A percentile compares a stretch with the other conserved stretches of the same genome.
phyloP scores from a whole-genome alignment of 2,888 invertebrate species.

The Scaptomyza caliginosa region DNA sequence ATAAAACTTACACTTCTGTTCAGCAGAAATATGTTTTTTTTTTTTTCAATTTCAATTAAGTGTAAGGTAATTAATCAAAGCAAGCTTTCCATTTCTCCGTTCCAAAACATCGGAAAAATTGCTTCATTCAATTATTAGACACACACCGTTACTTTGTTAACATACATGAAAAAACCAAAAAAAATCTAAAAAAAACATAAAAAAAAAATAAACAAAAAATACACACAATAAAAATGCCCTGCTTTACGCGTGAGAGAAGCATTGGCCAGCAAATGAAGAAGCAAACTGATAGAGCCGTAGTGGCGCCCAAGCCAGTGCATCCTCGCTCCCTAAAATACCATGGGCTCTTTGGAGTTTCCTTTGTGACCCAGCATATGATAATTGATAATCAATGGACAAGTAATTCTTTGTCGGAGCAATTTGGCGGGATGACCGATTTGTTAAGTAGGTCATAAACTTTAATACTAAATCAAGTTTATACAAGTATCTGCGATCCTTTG shows the following conservation, averaged over 20 bases:
- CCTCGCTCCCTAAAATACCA: constrained; percentile 75
- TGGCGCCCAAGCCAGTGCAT: constrained; percentile 75
- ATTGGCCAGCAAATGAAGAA: constrained; percentile 23
- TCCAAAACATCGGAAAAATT: background rate
- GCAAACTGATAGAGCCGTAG: constrained; percentile 22
- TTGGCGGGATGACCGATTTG: constrained; percentile 74
- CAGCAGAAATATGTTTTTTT: too few relatives aligned
- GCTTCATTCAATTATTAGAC: background rate
- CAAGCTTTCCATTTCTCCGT: background rate
- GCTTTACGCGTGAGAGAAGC: constrained; percentile 12
- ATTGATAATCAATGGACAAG: constrained; percentile 80
- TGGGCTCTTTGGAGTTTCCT: constrained; percentile 80
- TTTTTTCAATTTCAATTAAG: too few relatives aligned
- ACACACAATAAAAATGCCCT: constrained; percentile 23
- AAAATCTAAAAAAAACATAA: background rate
- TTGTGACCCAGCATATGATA: constrained; percentile 79
- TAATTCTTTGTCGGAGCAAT: constrained; percentile 74
- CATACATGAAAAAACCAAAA: background rate
- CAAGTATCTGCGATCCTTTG: background rate
- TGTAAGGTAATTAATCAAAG: background rate
- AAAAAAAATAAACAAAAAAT: background rate
- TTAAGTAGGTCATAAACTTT: constrained; percentile 67
- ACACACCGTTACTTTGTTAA: constrained; percentile 12
- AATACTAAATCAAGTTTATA: background rate
- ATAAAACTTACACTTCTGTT: constrained; percentile 6